A percentile compares a stretch with the other conserved stretches of the same genome.
These are phyloP conservation scores for Bombus polaris DNA, from an alignment of 1,140 invertebrate genomes.

Conservation along the genomic window DNA sequence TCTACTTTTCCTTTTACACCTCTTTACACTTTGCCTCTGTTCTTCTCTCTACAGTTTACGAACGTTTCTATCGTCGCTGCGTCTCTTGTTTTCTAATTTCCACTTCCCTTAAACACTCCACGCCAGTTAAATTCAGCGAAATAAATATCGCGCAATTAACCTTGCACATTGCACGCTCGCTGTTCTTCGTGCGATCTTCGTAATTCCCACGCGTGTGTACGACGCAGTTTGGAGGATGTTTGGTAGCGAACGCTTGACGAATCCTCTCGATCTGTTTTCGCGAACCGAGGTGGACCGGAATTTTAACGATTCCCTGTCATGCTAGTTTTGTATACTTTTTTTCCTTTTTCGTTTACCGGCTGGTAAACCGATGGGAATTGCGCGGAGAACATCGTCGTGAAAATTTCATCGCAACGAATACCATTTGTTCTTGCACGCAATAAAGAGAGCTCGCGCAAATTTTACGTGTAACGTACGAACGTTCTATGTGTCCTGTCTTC, in stretches of 20 bases:
- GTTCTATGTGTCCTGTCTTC: background rate
- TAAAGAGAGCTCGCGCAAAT: conserved; percentile 20
- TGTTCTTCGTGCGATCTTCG: background rate
- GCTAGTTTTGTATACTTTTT: background rate
- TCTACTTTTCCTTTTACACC: no score
- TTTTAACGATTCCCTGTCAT: background rate
- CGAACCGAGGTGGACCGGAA: background rate
- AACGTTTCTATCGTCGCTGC: background rate
- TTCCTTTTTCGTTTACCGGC: background rate
- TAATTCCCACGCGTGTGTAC: background rate
- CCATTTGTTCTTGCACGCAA: conserved; percentile 22
- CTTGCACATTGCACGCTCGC: background rate
- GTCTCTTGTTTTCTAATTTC: background rate
- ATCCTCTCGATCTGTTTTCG: background rate
- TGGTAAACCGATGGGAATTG: background rate
- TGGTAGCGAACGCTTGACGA: background rate
- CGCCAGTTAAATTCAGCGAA: background rate
- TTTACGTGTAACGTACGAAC: conserved; percentile 11
- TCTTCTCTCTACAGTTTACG: background rate
- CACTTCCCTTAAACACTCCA: background rate
- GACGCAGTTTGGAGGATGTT: no score
- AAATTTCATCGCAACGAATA: conserved; percentile 31
- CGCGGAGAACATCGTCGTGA: background rate
- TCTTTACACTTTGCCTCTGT: background rate
- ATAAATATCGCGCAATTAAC: background rate